A percentile compares a stretch with the other conserved stretches of the same genome.
phyloP scores from a whole-genome alignment of 2,888 invertebrate species.

The Xestia c-nigrum region DNA sequence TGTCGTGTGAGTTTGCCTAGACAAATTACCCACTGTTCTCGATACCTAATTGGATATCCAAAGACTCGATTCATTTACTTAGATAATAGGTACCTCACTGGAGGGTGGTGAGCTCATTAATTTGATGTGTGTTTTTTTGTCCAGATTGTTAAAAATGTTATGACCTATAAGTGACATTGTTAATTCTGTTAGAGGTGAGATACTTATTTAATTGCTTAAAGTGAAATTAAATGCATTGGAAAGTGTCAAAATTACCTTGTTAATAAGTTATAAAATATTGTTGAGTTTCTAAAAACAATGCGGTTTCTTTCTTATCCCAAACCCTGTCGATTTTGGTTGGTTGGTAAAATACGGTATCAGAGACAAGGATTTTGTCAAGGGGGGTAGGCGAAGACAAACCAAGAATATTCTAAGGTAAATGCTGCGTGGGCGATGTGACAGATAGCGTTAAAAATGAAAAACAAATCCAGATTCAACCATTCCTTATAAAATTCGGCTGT shows the following conservation, averaged over 20 bases:
- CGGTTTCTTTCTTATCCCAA: not conserved
- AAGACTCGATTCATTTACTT: conserved; percentile 9
- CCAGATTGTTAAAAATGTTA: not conserved
- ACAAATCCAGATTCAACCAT: too few species aligned
- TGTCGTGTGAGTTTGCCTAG: not conserved
- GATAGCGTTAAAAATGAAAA: too few species aligned
- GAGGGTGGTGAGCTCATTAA: conserved; percentile 16
- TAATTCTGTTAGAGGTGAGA: too few species aligned
- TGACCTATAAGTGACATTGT: not conserved
- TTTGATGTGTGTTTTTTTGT: not conserved
- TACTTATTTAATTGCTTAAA: not conserved
- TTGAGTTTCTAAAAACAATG: not conserved
- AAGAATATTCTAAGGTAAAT: too few species aligned
- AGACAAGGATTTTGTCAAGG: too few species aligned
- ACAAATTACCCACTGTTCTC: conserved; percentile 43
- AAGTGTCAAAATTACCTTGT: not conserved
- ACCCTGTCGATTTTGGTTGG: not conserved
- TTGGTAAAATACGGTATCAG: not conserved
- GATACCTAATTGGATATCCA: conserved; percentile 26
- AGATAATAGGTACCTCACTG: not conserved
- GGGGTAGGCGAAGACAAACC: too few species aligned
- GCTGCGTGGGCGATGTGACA: too few species aligned
- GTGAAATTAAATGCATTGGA: not conserved
- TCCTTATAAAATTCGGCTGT: too few species aligned
- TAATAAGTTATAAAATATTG: not conserved